phyloP scores from a whole-genome alignment of 2,888 invertebrate species.

The Drosophila kambysellisi region DNA sequence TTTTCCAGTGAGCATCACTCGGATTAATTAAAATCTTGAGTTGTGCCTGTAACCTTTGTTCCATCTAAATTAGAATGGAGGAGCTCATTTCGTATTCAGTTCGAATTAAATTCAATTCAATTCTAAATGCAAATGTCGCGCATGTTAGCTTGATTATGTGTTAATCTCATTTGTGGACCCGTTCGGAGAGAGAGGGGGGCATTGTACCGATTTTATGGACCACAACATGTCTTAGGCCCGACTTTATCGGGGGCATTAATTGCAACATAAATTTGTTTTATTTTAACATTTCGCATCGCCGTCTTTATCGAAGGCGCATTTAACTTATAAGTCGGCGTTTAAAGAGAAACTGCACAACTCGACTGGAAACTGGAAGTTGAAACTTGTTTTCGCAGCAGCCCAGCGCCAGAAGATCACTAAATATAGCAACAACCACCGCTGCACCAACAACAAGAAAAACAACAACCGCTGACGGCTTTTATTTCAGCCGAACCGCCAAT shows the following conservation, averaged over 20 bases:
- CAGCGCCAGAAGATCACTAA: constrained; percentile 30
- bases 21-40: constrained; percentile 75
- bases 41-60: constrained; percentile 58
- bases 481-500: constrained; percentile 71
- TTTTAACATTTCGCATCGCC: constrained; percentile 77
- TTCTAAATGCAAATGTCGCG: constrained; percentile 73
- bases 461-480: constrained; percentile 65
- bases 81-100: constrained; percentile 40
- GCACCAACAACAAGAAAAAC: constrained; percentile 15
- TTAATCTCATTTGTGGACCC: constrained; percentile 63
- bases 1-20: constrained; percentile 45
- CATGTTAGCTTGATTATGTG: constrained; percentile 82
- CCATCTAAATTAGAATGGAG: constrained; percentile 3
- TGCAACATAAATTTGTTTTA: constrained; percentile 82
- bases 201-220: constrained; percentile 54
- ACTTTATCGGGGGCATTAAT: constrained; percentile 77
- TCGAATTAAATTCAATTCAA: constrained; percentile 75
- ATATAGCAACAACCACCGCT: constrained; percentile 8
- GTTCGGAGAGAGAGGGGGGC: background rate
- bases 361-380: constrained; percentile 20
- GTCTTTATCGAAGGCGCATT: constrained; percentile 72
- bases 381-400: constrained; percentile 67
- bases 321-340: constrained; percentile 75
- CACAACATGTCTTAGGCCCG: constrained; percentile 69
- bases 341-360: constrained; percentile 54